Percentiles rank a stretch among this genome's conserved stretches.
These are phyloP conservation scores for Drosophila cognata DNA, from an alignment of 2,888 invertebrate species.

Conservation along the genomic window DNA sequence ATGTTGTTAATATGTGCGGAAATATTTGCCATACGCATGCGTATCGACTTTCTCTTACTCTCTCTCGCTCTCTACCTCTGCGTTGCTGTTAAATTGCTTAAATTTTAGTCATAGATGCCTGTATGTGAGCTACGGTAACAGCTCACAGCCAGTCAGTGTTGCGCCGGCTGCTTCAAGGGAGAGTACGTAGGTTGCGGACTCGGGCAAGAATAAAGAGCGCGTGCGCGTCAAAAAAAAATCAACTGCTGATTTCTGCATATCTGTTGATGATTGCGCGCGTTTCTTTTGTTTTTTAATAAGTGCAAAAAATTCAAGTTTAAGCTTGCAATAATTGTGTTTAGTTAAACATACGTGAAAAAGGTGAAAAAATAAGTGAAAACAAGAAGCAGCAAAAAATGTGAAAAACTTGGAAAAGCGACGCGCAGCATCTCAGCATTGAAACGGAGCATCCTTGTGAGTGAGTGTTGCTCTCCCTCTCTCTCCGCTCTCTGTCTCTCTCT, in stretches of 20 bases:
- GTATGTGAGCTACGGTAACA: constrained; percentile 24
- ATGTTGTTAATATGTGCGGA: constrained; percentile 4
- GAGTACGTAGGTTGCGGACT: constrained; percentile 8
- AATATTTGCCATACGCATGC: constrained; percentile 30
- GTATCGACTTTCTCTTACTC: constrained; percentile 34
- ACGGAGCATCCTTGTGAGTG: constrained; percentile 67
- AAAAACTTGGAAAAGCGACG: constrained; percentile 39
- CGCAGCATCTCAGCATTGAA: constrained; percentile 55
- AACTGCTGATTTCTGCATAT: constrained; percentile 17
- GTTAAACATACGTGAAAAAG: not conserved
- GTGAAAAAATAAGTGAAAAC: constrained; percentile 11
- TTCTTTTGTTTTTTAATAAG: constrained; percentile 9
- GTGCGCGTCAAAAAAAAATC: constrained; percentile 34
- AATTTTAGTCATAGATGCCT: constrained; percentile 21
- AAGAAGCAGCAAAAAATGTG: constrained; percentile 26
- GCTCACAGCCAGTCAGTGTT: constrained; percentile 31
- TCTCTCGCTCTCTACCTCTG: not conserved
- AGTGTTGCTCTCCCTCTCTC: constrained; percentile 16
- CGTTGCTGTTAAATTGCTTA: constrained; percentile 27
- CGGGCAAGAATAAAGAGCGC: constrained; percentile 16
- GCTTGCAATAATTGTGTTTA: constrained; percentile 15
- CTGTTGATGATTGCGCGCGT: constrained; percentile 26
- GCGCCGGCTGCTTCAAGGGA: constrained; percentile 55
- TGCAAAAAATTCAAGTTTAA: constrained; percentile 5
- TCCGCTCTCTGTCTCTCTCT: not conserved